phyloP scores from a whole-genome alignment of 1,140 invertebrate genomes.

The Atta colombica region DNA sequence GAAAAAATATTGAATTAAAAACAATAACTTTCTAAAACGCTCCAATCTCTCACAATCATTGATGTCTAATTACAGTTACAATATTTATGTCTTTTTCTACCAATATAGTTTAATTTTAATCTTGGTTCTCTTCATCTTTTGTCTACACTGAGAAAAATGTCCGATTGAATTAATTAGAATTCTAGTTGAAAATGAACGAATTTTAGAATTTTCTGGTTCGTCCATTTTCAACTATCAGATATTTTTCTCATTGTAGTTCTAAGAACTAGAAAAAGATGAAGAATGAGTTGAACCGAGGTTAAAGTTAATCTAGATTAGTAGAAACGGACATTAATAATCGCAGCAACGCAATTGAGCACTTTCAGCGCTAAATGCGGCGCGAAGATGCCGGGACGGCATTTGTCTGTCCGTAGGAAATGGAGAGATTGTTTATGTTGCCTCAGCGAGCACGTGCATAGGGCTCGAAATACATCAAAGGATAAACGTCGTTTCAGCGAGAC shows the following conservation, averaged over 20 bases:
- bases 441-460: neutral
- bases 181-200: no score
- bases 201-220: no score
- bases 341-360: neutral
- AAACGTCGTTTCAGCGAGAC: slow-evolving; percentile 35
- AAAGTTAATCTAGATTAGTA: no score
- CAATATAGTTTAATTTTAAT: no score
- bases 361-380: slow-evolving; percentile 13
- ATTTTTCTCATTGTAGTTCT: no score
- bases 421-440: slow-evolving; percentile 37
- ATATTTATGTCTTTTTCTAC: neutral
- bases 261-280: no score
- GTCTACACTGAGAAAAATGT: no score
- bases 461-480: slow-evolving; percentile 56
- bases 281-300: no score
- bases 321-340: neutral
- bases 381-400: neutral
- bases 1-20: neutral
- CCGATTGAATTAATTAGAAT: no score
- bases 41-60: neutral
- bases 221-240: no score
- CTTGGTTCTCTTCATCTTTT: no score
- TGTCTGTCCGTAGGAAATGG: slow-evolving; percentile 13
- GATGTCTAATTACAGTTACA: neutral
- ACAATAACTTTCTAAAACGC: neutral